Evolutionary conservation across 2,888 invertebrate genomes (phyloP).

Genomic region (Eilema caniola): DNA sequence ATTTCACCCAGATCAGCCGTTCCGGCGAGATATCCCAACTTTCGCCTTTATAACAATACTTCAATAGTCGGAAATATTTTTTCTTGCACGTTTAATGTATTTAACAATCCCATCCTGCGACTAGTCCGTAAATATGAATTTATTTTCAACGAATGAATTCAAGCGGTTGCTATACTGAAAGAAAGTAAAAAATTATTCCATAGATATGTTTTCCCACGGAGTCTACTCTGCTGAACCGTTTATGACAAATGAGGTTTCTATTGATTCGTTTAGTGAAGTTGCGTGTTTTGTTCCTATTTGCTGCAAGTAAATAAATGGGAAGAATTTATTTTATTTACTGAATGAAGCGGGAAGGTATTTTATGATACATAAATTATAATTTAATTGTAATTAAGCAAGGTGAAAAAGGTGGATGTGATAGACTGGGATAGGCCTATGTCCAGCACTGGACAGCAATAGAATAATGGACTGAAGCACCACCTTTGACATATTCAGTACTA

Average conservation of each 20-base stretch:
- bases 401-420: no score
- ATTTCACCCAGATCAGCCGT: background rate
- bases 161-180: background rate
- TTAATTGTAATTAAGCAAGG: no score
- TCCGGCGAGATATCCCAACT: background rate
- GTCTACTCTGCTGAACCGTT: conserved; percentile 6
- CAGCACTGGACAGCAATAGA: no score
- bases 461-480: background rate
- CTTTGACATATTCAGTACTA: no score
- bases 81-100: background rate
- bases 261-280: conserved; percentile 12
- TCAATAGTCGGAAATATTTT: background rate
- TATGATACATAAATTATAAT: no score
- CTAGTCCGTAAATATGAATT: background rate
- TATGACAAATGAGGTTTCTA: conserved; percentile 17
- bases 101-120: background rate
- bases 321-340: conserved; percentile 6
- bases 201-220: conserved; percentile 10
- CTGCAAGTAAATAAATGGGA: background rate
- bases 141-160: background rate
- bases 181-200: background rate
- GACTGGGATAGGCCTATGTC: no score
- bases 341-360: no score
- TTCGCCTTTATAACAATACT: background rate
- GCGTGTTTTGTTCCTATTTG: conserved; percentile 5